Base-by-base conservation (phyloP, 2,888 invertebrate genomes). In the Ophion obscuratus region DNA sequence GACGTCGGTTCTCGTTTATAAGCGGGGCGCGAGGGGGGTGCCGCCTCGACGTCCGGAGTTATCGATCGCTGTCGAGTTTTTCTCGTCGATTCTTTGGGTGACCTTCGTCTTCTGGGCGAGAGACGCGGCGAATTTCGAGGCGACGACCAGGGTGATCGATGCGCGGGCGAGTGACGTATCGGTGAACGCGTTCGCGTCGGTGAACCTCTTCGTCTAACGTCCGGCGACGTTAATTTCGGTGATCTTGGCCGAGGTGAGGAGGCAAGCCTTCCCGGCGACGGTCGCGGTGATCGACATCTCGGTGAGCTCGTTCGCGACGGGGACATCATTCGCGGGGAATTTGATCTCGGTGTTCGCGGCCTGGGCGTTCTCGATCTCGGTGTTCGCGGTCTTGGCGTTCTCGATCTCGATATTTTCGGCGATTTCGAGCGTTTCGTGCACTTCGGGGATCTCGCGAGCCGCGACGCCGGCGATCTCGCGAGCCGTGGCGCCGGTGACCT, bases 81-180 rank as follows among this genome's bases (percentile, higher is more conserved):
- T 31, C 90, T 89, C n/a, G 87, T 73, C 5, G 87, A 82, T 83
- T 93, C 92, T 53, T 91, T 92, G 0, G 92, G 92, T 6, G 92
- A 92, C 66, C 90, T 85, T 79, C 90, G 86, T 14, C 92, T 84
- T 81, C 90, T 88, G 0, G 92, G 92, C 1, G 92, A 92, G 1
- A 89, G 36, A 47, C 90, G 90, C 0, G 92, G 92, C 0, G 92
- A 92, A 80, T 91, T 90, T 74, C 89, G 73, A 1, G 89, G 87
- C 2, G 90, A 92, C 0, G 89, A 88, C 90, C 90, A 90, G 0
- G 90, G 92, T 62, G 91, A 93, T 87, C 82, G 87, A 62, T 84
- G 88, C 7, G 90, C 89, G 11, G 90, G 89, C 10, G 89, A 90
- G 20, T 68, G 67, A 31, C 89, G 86, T n/a, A 85, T 87, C 17